Percentiles rank a stretch among this genome's conserved stretches.
Evolutionary conservation across 2,888 invertebrate species (phyloP).

Genomic region (Atherix ibis): DNA sequence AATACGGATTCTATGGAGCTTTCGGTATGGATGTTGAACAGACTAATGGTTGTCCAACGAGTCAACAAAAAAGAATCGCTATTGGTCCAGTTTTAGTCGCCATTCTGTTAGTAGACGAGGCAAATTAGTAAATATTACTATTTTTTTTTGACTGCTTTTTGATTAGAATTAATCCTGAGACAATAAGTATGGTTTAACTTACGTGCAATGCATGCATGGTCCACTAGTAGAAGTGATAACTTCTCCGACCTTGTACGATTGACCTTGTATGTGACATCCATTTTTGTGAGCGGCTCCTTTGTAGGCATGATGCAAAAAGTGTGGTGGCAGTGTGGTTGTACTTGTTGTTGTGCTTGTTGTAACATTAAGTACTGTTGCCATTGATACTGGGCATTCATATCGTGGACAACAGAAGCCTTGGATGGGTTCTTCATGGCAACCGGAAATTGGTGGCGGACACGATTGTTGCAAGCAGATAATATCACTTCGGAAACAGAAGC

Average conservation of each 20-base stretch:
- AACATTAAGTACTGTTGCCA: constrained; percentile 65
- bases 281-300: constrained; percentile 48
- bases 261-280: constrained; percentile 76
- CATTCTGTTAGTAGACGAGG: too few relatives aligned
- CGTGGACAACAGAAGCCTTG: constrained; percentile 89
- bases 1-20: too few relatives aligned
- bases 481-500: constrained; percentile 92
- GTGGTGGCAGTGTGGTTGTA: constrained; percentile 69
- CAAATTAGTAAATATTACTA: too few relatives aligned
- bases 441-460: constrained; percentile 84
- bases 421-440: constrained; percentile 84
- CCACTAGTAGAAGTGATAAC: constrained; percentile 72
- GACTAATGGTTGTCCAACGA: too few relatives aligned
- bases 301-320: constrained; percentile 64
- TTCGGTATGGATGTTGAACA: too few relatives aligned
- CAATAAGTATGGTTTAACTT: constrained; percentile 42
- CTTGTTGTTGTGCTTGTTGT: constrained; percentile 81
- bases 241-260: constrained; percentile 74
- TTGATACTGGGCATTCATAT: constrained; percentile 83
- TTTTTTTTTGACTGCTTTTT: too few relatives aligned
- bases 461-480: constrained; percentile 91
- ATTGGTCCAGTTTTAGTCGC: too few relatives aligned
- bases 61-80: too few relatives aligned
- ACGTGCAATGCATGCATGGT: constrained; percentile 90
- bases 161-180: too few relatives aligned